Evolutionary conservation across 2,113 vertebrate species (phyloP).

Genomic region (Paramormyrops kingsleyae): DNA sequence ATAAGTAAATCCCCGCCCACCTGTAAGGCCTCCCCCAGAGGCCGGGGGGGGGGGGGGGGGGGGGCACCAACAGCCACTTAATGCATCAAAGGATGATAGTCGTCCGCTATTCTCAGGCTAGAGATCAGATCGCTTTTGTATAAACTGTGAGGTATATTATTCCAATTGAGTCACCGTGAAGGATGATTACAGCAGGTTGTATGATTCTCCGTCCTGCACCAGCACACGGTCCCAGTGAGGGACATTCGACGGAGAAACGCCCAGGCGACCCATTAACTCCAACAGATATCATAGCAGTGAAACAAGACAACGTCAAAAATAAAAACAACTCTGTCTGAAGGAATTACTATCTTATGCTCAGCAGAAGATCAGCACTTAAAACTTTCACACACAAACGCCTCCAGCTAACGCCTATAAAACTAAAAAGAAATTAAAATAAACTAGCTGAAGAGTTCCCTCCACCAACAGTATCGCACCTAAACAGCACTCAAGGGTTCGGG

Average conservation of each 20-base stretch:
- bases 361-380: conserved; percentile 27
- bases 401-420: neutral
- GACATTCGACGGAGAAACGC: neutral
- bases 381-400: neutral
- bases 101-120: neutral
- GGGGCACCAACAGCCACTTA: neutral
- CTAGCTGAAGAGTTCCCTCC: neutral
- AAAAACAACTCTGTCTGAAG: conserved; percentile 11
- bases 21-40: neutral
- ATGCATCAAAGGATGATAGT: neutral
- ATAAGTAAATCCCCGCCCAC: neutral
- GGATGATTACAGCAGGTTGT: conserved; percentile 18
- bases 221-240: neutral
- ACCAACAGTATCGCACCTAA: neutral
- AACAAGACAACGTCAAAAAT: conserved; percentile 22
- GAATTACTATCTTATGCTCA: conserved; percentile 26
- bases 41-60: neutral
- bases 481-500: neutral
- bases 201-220: neutral
- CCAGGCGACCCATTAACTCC: conserved; percentile 8
- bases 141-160: conserved; percentile 21
- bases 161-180: conserved; percentile 1
- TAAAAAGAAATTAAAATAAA: neutral
- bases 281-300: conserved; percentile 27
- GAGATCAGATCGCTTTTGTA: neutral